Percentiles rank a stretch among this genome's conserved stretches.
Evolutionary conservation across 2,797 vertebrate species (phyloP).

Genomic region (Zonotrichia albicollis): DNA sequence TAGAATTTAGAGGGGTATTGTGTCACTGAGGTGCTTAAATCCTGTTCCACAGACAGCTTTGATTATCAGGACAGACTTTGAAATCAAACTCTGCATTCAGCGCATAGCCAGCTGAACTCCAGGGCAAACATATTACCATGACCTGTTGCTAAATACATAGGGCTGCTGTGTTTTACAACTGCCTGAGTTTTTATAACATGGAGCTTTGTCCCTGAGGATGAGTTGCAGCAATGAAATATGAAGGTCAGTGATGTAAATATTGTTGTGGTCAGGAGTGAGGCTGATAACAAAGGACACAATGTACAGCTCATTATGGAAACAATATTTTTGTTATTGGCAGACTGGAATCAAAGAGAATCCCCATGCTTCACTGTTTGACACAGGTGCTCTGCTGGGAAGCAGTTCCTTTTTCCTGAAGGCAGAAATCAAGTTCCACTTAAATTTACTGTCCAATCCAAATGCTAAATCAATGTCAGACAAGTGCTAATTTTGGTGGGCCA

Average conservation of each 20-base stretch:
- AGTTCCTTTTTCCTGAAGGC: neutral
- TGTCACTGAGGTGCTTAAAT: neutral
- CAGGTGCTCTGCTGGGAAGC: neutral
- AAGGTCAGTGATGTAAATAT: neutral
- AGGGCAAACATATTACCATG: constrained; percentile 36
- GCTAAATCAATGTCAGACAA: neutral
- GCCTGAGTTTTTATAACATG: neutral
- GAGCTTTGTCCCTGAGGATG: constrained; percentile 2
- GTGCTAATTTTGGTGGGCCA: neutral
- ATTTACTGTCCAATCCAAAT: neutral
- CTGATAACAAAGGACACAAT: neutral
- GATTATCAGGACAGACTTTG: constrained; percentile 56
- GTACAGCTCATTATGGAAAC: neutral
- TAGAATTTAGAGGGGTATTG: neutral
- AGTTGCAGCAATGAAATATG: constrained; percentile 33
- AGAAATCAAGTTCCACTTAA: neutral
- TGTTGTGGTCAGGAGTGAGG: neutral
- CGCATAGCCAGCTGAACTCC: constrained; percentile 10
- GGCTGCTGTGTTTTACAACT: constrained; percentile 11
- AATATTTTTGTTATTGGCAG: neutral
- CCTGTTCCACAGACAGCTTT: neutral
- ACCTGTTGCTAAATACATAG: constrained; percentile 51
- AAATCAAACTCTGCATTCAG: constrained; percentile 49
- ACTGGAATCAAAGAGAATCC: neutral
- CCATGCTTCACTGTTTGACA: neutral